Evolutionary conservation across 1,140 invertebrate species (phyloP).

Genomic region (Gonatopus flavifemur): DNA sequence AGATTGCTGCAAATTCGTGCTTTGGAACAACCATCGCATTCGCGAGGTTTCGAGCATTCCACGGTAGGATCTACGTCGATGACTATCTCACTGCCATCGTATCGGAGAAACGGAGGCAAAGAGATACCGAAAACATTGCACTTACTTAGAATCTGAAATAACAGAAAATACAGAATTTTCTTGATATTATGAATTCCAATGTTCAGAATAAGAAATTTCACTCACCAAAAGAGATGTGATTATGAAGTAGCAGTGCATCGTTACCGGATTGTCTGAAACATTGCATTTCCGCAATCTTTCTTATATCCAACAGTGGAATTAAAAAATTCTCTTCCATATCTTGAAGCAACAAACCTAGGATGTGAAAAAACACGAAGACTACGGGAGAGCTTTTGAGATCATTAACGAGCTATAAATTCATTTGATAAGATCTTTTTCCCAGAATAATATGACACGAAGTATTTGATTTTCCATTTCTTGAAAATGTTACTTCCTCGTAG

Average conservation of each 20-base stretch:
- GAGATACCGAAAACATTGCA: neutral
- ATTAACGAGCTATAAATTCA: neutral
- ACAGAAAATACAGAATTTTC: neutral
- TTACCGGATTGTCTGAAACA: neutral
- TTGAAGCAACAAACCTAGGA: neutral
- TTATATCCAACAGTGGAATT: conserved; percentile 4
- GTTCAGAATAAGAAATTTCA: too few species aligned
- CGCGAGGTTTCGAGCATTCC: neutral
- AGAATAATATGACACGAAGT: too few species aligned
- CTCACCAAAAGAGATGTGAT: conserved; percentile 2
- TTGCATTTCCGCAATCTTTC: neutral
- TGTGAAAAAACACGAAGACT: neutral
- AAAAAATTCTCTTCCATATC: neutral
- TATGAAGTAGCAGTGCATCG: neutral
- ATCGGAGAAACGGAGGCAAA: too few species aligned
- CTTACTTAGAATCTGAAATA: neutral
- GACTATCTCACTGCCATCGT: neutral
- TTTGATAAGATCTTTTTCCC: neutral
- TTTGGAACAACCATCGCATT: neutral
- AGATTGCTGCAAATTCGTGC: neutral
- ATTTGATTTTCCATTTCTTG: too few species aligned
- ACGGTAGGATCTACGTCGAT: neutral
- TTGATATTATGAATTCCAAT: too few species aligned
- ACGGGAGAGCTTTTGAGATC: neutral
- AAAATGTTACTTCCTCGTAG: too few species aligned